Percentiles rank a stretch among this genome's conserved stretches.
phyloP scores from a whole-genome alignment of 1,140 invertebrate species.

The Diploscapter pachys region DNA sequence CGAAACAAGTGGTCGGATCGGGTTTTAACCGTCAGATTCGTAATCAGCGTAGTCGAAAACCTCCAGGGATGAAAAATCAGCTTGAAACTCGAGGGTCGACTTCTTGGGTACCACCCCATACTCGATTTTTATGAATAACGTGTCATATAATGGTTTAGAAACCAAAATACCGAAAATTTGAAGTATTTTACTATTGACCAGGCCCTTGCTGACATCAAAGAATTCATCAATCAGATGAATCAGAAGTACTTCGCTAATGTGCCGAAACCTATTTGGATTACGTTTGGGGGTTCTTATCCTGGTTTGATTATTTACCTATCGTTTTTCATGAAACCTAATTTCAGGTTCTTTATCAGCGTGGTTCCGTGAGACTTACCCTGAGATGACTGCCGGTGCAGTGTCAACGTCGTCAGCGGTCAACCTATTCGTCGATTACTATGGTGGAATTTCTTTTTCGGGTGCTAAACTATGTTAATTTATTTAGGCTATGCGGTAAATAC shows the following conservation, averaged over 20 bases:
- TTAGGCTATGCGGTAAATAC: conserved; percentile 35
- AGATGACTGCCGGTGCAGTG: conserved; percentile 75
- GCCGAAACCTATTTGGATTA: conserved; percentile 72
- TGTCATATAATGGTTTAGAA: not conserved
- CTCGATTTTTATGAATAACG: too few relatives aligned
- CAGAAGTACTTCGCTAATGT: conserved; percentile 15
- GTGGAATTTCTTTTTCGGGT: not conserved
- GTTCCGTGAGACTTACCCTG: conserved; percentile 81
- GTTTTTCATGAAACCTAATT: conserved; percentile 2
- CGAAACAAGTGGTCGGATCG: too few relatives aligned
- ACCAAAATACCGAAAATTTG: conserved; percentile 22
- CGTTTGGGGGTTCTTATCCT: conserved; percentile 82
- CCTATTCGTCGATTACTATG: conserved; percentile 28
- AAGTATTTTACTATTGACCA: conserved; percentile 25
- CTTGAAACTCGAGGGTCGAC: too few relatives aligned
- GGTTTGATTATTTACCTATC: conserved; percentile 63
- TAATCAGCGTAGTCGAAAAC: too few relatives aligned
- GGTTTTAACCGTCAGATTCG: too few relatives aligned
- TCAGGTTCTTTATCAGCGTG: conserved; percentile 72
- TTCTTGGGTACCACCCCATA: too few relatives aligned
- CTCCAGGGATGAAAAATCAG: too few relatives aligned
- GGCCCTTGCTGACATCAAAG: conserved; percentile 29
- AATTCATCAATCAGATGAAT: conserved; percentile 38
- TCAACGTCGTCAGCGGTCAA: conserved; percentile 68
- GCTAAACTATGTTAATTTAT: not conserved